A percentile compares a stretch with the other conserved stretches of the same genome.
Evolutionary conservation across 2,888 invertebrate species (phyloP).

Genomic region (Daptonema setosum): DNA sequence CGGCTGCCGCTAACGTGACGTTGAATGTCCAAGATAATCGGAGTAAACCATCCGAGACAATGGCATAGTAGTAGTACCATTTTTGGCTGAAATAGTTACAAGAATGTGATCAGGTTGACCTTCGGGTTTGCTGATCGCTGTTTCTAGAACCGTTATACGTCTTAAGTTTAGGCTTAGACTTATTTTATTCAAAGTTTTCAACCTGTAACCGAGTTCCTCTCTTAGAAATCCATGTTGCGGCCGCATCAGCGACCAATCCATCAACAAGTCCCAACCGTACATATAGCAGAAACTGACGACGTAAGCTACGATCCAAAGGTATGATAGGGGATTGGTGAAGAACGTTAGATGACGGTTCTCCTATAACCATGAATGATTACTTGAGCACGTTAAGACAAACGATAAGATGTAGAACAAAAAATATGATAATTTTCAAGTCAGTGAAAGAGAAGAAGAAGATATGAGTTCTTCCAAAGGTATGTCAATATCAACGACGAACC

Average conservation of each 20-base stretch:
- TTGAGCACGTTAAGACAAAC: too few species aligned
- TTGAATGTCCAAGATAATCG: constrained; percentile 80
- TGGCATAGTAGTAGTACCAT: constrained; percentile 75
- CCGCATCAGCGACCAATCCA: constrained; percentile 75
- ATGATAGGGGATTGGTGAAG: constrained; percentile 16
- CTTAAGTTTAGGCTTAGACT: too few species aligned
- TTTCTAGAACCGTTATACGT: too few species aligned
- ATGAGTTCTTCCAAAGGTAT: too few species aligned
- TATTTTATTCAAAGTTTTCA: too few species aligned
- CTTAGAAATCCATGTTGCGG: constrained; percentile 29
- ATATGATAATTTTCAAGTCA: too few species aligned
- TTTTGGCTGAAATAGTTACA: constrained; percentile 13
- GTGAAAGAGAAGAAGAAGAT: too few species aligned
- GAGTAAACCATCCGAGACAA: constrained; percentile 73
- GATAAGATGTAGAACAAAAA: too few species aligned
- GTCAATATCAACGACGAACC: too few species aligned
- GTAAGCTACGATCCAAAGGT: constrained; percentile 54
- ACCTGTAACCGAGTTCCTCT: constrained; percentile 24
- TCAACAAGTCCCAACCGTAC: constrained; percentile 89
- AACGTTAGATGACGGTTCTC: not conserved
- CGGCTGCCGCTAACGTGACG: constrained; percentile 41
- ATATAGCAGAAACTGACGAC: constrained; percentile 76
- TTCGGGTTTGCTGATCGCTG: too few species aligned
- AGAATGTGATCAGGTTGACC: not conserved
- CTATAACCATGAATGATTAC: too few species aligned